phyloP scores from a whole-genome alignment of 1,140 invertebrate genomes.

The Macrobrachium rosenbergii region DNA sequence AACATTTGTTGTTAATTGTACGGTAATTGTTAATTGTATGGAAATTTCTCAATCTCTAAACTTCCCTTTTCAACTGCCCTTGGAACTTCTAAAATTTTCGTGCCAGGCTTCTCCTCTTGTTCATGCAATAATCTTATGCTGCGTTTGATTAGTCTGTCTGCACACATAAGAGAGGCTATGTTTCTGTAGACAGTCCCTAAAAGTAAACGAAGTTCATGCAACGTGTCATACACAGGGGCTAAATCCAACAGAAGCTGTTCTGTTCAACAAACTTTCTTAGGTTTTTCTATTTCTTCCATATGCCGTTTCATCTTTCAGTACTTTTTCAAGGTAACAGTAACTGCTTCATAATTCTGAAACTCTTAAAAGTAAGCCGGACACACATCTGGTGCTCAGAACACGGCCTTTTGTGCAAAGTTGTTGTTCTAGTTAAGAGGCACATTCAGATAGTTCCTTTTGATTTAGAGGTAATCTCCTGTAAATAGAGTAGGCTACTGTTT shows the following conservation, averaged over 20 bases:
- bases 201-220: constrained; percentile 20
- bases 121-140: constrained; percentile 3
- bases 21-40: too few species aligned
- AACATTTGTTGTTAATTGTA: too few species aligned
- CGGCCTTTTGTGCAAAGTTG: not conserved
- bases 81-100: too few species aligned
- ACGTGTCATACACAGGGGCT: constrained; percentile 5
- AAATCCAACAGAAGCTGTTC: not conserved
- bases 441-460: too few species aligned
- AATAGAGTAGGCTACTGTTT: not conserved
- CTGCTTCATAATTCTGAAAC: not conserved
- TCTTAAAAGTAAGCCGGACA: not conserved
- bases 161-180: not conserved
- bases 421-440: not conserved
- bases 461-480: not conserved
- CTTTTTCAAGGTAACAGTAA: not conserved
- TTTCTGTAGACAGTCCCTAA: constrained; percentile 17
- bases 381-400: not conserved
- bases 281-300: constrained; percentile 15
- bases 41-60: too few species aligned
- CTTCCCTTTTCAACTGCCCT: too few species aligned
- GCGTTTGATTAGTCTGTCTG: constrained; percentile 3
- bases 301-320: not conserved
- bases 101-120: too few species aligned
- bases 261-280: constrained; percentile 4